Percentiles rank a stretch among this genome's conserved stretches.
Conservation (phyloP, 2,113 vertebrate species). For the Mirounga angustirostris region DNA sequence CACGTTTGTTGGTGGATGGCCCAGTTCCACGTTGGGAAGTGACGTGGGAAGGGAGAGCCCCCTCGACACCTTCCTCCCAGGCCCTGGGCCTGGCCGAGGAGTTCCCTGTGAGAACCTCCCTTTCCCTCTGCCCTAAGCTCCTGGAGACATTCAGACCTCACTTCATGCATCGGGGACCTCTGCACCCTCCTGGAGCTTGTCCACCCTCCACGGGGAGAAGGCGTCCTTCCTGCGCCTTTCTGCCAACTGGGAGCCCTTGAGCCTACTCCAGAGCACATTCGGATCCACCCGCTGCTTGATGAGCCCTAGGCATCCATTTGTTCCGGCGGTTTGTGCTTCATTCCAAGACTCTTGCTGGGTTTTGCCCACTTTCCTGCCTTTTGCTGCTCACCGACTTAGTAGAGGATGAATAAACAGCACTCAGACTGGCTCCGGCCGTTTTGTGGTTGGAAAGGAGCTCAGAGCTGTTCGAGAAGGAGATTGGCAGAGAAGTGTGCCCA, state of each 20-base stretch:
- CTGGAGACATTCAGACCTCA: neutral
- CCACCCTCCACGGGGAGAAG: neutral
- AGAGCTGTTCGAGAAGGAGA: neutral
- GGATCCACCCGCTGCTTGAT: neutral
- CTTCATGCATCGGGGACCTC: neutral
- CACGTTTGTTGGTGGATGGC: neutral
- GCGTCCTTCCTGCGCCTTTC: neutral
- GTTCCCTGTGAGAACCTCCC: neutral
- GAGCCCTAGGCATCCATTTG: too few species aligned
- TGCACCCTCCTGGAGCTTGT: neutral
- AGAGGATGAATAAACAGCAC: neutral
- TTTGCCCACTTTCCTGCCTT: neutral
- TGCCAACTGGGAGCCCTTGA: neutral
- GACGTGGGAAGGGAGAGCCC: neutral
- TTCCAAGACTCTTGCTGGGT: neutral
- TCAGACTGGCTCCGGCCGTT: neutral
- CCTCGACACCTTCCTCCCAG: neutral
- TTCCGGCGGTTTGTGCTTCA: neutral
- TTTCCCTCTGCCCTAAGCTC: neutral
- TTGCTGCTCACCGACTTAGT: neutral
- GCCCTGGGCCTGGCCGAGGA: neutral
- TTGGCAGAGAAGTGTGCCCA: neutral
- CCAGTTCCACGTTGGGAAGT: neutral
- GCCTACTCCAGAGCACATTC: rapidly evolving
- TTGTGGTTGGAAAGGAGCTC: neutral